Evolutionary conservation across 1,140 invertebrate species (phyloP).

Genomic region (Drosophila serrata): DNA sequence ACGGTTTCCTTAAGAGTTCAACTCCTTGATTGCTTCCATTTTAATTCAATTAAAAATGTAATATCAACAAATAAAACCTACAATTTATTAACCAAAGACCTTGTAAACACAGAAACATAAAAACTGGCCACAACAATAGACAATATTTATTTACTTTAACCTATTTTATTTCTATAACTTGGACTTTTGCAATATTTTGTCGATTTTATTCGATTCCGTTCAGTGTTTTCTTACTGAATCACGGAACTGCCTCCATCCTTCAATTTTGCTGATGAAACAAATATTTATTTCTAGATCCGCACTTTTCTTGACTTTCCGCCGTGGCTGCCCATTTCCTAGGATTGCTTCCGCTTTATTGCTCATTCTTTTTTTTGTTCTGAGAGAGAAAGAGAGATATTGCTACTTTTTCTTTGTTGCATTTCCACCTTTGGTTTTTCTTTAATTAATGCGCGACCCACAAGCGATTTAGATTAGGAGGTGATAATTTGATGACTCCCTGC

Average conservation of each 20-base stretch:
- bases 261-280: constrained; percentile 41
- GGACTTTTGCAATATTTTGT: neutral
- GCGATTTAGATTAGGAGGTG: constrained; percentile 52
- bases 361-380: neutral
- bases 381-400: neutral
- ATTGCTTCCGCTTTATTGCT: constrained; percentile 19
- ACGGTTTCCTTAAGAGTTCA: too few relatives aligned
- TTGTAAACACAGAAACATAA: neutral
- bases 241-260: constrained; percentile 17
- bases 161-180: neutral
- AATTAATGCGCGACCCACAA: constrained; percentile 42
- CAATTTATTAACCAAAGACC: neutral
- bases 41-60: neutral
- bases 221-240: neutral
- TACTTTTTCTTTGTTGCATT: neutral
- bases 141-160: neutral
- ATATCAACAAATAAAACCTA: neutral
- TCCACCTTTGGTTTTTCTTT: constrained; percentile 20
- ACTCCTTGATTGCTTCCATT: neutral
- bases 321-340: neutral
- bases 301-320: constrained; percentile 12
- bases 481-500: constrained; percentile 54
- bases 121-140: neutral
- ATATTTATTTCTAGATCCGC: constrained; percentile 37
- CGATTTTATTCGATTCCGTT: neutral